Evolutionary conservation across 2,113 vertebrate genomes (phyloP), one percentile per base, ranked within the genome.

Genomic region (Glareola pratincola): DNA sequence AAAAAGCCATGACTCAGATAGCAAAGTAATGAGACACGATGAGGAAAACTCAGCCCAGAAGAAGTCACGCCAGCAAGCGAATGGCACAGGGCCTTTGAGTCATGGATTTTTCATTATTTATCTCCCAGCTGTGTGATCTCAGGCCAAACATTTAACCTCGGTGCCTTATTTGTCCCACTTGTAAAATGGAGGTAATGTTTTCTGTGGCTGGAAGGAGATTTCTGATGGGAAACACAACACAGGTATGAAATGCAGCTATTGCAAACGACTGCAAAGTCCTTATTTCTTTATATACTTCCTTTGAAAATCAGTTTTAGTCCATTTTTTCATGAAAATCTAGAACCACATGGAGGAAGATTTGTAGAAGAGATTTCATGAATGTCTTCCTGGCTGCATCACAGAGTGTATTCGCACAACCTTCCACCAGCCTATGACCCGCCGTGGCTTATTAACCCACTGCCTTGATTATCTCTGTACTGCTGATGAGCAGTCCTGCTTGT

Each of bases 21-120:
- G 48, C 17, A 21, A 72, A 62, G 19, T 27, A 47, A 62, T 1
- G 24, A 73, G 47, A 26, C 19, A 16, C 14, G 34, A 10, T 13
- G 37, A 68, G 67, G 57, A 82, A 81, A 51, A 48, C 64, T 88
- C 64, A 59, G 30, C 48, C 48, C 54, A 51, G 80, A 67, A 60
- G 47, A 29, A 47, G 59, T 73, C 41, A 30, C 0, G 0, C 5
- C 43, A 63, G n/a, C 0, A 5, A 68, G 6, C 1, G 2, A 51
- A n/a, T 51, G 43, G 16, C 71, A 53, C 26, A 24, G 75, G 48
- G 37, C 13, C 32, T 34, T 12, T n/a, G 21, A 68, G n/a, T 59
- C 22, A 12, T 1, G 8, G 16, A 11, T 43, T 68, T 77, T 82
- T 53, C 39, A 32, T 73, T 43, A 59, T 53, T 85, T 73, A 57